Percentiles rank a stretch among this genome's conserved stretches.
Conservation (phyloP, 2,113 vertebrate species). For the Centrocercus urophasianus region DNA sequence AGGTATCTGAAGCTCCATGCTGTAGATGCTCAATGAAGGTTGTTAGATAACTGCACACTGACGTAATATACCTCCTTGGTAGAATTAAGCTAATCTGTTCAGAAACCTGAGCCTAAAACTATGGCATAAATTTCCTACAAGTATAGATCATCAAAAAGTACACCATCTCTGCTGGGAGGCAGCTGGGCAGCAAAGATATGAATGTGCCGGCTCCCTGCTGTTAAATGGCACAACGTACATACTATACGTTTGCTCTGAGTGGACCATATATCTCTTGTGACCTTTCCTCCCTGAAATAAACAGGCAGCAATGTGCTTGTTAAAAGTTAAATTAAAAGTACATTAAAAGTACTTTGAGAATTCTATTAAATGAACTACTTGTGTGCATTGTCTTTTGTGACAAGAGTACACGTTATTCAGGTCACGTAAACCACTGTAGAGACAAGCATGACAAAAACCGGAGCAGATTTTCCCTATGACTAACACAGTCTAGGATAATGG, state of each 20-base stretch:
- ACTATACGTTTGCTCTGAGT: not conserved
- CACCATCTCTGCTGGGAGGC: not conserved
- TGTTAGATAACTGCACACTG: not conserved
- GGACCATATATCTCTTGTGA: not conserved
- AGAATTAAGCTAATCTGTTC: not conserved
- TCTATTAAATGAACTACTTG: not conserved
- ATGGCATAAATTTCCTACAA: not conserved
- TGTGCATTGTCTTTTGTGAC: not conserved
- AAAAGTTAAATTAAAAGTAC: not conserved
- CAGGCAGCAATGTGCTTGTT: not conserved
- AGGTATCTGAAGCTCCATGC: not conserved
- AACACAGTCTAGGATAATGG: not conserved
- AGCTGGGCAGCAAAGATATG: not conserved
- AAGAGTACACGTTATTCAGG: not conserved
- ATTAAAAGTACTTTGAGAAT: constrained; percentile 2
- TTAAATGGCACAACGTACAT: not conserved
- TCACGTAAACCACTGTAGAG: not conserved
- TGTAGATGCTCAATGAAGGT: not conserved
- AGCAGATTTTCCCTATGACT: constrained; percentile 6
- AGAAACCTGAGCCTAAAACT: not conserved
- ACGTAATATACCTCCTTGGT: not conserved
- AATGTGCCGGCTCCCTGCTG: not conserved
- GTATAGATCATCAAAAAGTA: not conserved
- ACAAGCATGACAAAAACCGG: not conserved
- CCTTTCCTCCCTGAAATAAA: not conserved